Base-by-base conservation (phyloP, 1,140 invertebrate species). In the Drosophila obscura region DNA sequence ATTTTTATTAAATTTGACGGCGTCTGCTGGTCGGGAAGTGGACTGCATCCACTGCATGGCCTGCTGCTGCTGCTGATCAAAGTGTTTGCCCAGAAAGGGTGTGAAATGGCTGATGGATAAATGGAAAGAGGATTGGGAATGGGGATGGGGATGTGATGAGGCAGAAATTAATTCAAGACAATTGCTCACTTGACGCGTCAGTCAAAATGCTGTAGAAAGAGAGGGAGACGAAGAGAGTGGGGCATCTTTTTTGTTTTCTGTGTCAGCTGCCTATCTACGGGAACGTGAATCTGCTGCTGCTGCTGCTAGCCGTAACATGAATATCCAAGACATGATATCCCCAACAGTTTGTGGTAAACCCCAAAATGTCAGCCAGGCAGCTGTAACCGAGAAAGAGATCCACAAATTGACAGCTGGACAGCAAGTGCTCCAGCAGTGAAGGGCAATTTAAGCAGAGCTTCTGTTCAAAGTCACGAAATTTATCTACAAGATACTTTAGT, bases 1-100 rank as follows among this genome's bases (percentile, higher is more conserved):
- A 91, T 80, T 91, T 91, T 91, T 90, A 91, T 91, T 91, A 91
- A 91, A 91, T 91, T 91, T 91, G 90, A 91, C 90, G 90, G 58
- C 77, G 82, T 84, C 82, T 84, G 81, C 82, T 84, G 82, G 84
- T 62, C 68, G 73, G 9, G 8, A 13, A 22, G 41, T 35, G 53
- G 24, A 46, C 78, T 58, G 82, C 56, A 60, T 44, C 51, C 61
- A 46, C 76, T 57, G 81, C 56, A 67, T 62, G 61, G 62, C 56
- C 56, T 60, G 64, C 72, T 84, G 31, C 31, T 35, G 31, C 31
- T 35, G 31, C 31, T 77, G 67, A 84, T 84, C 58, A 84, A 80
- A 81, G 73, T 85, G 82, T 85, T 78, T 85, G 82, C 69, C 43
- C 19, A 73, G 41, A 50, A 64, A 62, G 79, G 79, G 79, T 73